Evolutionary conservation across 2,888 invertebrate species (phyloP).

Genomic region (Nemapogon koenigi): DNA sequence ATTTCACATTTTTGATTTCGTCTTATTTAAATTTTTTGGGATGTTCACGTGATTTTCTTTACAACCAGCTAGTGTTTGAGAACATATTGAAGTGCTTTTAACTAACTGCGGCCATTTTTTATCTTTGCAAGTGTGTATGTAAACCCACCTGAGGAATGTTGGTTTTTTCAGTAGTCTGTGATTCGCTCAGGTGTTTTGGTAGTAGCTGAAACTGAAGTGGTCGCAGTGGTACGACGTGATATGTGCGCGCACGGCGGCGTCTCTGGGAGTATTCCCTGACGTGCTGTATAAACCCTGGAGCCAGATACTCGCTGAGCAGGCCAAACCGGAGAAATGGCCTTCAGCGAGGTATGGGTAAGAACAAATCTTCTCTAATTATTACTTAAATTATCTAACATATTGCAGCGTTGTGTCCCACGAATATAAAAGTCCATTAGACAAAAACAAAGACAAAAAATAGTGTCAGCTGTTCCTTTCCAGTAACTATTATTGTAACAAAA

Average conservation of each 20-base stretch:
- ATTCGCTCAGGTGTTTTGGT: constrained; percentile 67
- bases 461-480: too few species aligned
- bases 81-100: constrained; percentile 28
- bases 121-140: constrained; percentile 34
- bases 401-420: too few species aligned
- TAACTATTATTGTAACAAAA: too few species aligned
- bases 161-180: constrained; percentile 68
- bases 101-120: constrained; percentile 1
- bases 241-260: too few species aligned
- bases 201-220: constrained; percentile 56
- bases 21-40: constrained; percentile 39
- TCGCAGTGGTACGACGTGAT: too few species aligned
- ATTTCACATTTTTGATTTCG: constrained; percentile 43
- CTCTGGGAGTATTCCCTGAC: too few species aligned
- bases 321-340: constrained; percentile 74
- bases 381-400: too few species aligned
- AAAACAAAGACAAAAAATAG: too few species aligned
- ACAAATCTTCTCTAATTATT: too few species aligned
- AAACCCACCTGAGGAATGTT: constrained; percentile 72
- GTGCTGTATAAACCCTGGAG: too few species aligned
- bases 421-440: too few species aligned
- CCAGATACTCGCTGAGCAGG: constrained; percentile 61
- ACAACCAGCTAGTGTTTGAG: constrained; percentile 26
- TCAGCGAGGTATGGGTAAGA: constrained; percentile 82
- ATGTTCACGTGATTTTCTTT: constrained; percentile 29